A percentile compares a stretch with the other conserved stretches of the same genome.
Evolutionary conservation across 1,140 invertebrate species (phyloP).

Genomic region (Planococcus citri): DNA sequence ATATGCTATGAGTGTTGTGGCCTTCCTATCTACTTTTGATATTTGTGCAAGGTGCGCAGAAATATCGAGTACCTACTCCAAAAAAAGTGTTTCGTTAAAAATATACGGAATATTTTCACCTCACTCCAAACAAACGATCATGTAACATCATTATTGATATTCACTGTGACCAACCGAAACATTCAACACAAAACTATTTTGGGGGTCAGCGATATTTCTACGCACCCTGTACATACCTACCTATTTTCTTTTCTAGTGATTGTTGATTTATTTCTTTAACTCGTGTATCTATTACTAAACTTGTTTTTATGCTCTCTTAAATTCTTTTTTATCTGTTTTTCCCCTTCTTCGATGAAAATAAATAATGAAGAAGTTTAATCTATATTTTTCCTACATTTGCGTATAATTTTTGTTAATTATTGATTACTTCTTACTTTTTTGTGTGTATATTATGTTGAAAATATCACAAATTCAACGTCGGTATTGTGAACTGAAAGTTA

Average conservation of each 20-base stretch:
- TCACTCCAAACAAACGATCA: too few species aligned
- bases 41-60: too few species aligned
- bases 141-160: too few species aligned
- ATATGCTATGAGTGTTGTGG: background rate
- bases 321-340: background rate
- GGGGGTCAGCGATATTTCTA: too few species aligned
- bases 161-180: too few species aligned
- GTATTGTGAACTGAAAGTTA: slow-evolving; percentile 3
- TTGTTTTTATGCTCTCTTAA: background rate
- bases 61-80: too few species aligned
- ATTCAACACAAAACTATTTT: too few species aligned
- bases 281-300: background rate
- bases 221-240: too few species aligned
- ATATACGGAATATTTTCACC: too few species aligned
- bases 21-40: background rate
- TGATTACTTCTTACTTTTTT: background rate
- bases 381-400: background rate
- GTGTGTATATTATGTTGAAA: background rate
- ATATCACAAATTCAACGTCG: background rate
- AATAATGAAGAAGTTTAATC: background rate
- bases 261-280: background rate
- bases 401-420: background rate
- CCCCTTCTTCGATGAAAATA: background rate
- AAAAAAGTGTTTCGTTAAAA: too few species aligned
- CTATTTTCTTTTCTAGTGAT: background rate